Percentiles rank a stretch among this genome's conserved stretches.
Conservation (phyloP, 1,140 invertebrate genomes). For the Ceratina calcarata region DNA sequence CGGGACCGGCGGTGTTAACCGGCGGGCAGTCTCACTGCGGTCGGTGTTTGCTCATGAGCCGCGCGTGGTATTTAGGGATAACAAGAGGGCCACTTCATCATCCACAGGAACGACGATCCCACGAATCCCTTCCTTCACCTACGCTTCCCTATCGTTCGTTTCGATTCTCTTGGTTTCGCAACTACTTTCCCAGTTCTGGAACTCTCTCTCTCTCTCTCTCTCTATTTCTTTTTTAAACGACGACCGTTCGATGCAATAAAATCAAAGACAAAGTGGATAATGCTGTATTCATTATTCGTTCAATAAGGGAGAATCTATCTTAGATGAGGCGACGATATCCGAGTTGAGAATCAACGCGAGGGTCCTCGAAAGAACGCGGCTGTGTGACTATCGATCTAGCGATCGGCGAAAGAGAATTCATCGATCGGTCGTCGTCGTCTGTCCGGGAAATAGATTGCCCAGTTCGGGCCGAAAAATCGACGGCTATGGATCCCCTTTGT, state of each 20-base stretch:
- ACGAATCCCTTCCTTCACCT: constrained; percentile 52
- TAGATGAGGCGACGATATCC: no score
- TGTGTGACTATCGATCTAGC: not conserved
- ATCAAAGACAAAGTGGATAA: no score
- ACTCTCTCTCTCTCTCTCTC: constrained; percentile 3
- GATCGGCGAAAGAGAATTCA: constrained; percentile 18
- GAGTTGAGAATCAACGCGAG: no score
- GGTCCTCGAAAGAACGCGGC: not conserved
- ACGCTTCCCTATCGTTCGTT: constrained; percentile 34
- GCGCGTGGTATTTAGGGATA: constrained; percentile 79
- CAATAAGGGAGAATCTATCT: no score
- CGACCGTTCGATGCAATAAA: no score
- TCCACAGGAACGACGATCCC: constrained; percentile 69
- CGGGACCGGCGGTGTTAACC: constrained; percentile 75
- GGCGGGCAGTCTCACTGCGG: constrained; percentile 73
- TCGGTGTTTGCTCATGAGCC: constrained; percentile 79
- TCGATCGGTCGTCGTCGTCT: constrained; percentile 9
- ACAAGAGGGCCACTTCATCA: constrained; percentile 80
- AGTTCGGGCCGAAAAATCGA: constrained; percentile 53
- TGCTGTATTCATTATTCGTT: no score
- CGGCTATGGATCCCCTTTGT: constrained; percentile 71
- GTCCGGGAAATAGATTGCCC: constrained; percentile 15
- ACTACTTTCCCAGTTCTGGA: constrained; percentile 12
- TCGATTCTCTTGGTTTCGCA: constrained; percentile 40
- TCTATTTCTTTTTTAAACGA: not conserved